These are phyloP conservation scores for Stramonita haemastoma DNA, from an alignment of 2,888 invertebrate genomes.

Conservation along the genomic window DNA sequence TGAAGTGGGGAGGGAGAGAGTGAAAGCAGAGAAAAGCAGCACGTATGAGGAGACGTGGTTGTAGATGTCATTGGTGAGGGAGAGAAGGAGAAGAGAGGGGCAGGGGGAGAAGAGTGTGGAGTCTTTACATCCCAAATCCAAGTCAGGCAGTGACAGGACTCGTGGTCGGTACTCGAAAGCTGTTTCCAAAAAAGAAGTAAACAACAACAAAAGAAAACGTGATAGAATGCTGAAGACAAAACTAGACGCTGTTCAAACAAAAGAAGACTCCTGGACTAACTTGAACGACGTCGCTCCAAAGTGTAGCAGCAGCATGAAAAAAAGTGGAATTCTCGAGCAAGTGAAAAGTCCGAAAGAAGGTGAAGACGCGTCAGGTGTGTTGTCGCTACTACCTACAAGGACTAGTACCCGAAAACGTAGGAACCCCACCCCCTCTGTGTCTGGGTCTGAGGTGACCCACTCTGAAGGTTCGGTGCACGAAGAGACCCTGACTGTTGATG, in stretches of 20 bases:
- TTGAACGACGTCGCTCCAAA: not conserved
- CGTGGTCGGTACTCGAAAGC: not conserved
- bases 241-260: not conserved
- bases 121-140: not conserved
- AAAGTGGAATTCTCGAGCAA: not conserved
- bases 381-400: not conserved
- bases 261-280: not conserved
- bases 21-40: not conserved
- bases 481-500: not conserved
- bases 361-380: not conserved
- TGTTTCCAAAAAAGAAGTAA: not conserved
- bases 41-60: conserved; percentile 16
- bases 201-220: not conserved
- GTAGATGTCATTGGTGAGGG: conserved; percentile 45
- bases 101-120: not conserved
- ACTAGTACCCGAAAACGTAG: conserved; percentile 31
- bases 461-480: not conserved
- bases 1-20: not conserved
- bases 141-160: not conserved
- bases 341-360: not conserved
- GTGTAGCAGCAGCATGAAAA: not conserved
- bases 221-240: not conserved
- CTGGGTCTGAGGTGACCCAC: not conserved
- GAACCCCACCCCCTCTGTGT: not conserved
- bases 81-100: not conserved